phyloP scores from a whole-genome alignment of 1,140 invertebrate species.

The Apis cerana region DNA sequence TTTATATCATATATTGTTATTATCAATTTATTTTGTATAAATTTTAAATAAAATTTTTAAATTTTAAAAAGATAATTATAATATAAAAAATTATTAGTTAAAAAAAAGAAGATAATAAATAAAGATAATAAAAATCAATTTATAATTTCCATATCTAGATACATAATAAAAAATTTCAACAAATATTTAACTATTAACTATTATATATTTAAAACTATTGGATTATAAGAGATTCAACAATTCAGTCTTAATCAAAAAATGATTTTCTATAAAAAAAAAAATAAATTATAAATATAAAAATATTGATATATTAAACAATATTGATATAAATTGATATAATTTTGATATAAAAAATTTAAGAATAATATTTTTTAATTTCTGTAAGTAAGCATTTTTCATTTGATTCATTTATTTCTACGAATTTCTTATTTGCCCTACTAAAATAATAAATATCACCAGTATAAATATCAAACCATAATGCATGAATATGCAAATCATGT shows the following conservation, averaged over 20 bases:
- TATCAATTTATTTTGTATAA: slow-evolving; percentile 32
- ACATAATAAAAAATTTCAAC: slow-evolving; percentile 27
- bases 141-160: slow-evolving; percentile 41
- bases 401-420: slow-evolving; percentile 91
- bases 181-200: slow-evolving; percentile 19
- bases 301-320: too few relatives aligned
- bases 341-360: slow-evolving; percentile 74
- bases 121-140: background rate
- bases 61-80: slow-evolving; percentile 16
- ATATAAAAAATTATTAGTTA: background rate
- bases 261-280: too few relatives aligned
- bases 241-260: slow-evolving; percentile 20
- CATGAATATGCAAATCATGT: slow-evolving; percentile 94
- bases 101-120: too few relatives aligned
- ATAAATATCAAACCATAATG: slow-evolving; percentile 98
- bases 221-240: too few relatives aligned
- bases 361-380: slow-evolving; percentile 91
- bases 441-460: slow-evolving; percentile 98
- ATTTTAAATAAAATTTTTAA: slow-evolving; percentile 30
- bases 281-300: too few relatives aligned
- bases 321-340: too few relatives aligned
- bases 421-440: slow-evolving; percentile 90
- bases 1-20: background rate
- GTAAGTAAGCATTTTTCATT: slow-evolving; percentile 87
- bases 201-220: background rate